A percentile compares a stretch with the other conserved stretches of the same genome.
phyloP scores from a whole-genome alignment of 2,888 invertebrate species.

The Automeris io region DNA sequence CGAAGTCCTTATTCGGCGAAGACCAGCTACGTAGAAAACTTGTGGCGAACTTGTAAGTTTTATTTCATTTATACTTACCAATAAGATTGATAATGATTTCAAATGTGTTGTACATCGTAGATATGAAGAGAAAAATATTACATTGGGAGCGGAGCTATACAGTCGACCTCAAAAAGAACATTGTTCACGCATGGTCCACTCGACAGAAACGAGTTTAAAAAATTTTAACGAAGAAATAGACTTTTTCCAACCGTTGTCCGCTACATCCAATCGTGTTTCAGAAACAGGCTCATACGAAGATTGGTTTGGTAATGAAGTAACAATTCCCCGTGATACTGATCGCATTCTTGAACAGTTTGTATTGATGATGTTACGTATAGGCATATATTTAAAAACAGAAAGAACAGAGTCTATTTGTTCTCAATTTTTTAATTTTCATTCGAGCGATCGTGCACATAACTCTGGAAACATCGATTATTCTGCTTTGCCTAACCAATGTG shows the following conservation, averaged over 20 bases:
- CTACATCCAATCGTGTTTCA: conserved; percentile 30
- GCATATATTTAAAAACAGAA: conserved; percentile 39
- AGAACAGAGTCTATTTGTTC: conserved; percentile 24
- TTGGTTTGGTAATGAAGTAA: conserved; percentile 50
- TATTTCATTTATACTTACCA: conserved; percentile 4
- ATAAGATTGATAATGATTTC: neutral
- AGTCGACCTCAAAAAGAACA: conserved; percentile 14
- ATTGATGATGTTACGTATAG: conserved; percentile 55
- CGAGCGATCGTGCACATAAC: conserved; percentile 14
- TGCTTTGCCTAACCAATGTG: conserved; percentile 16
- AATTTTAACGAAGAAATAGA: conserved; percentile 24
- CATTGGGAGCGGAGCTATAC: conserved; percentile 9
- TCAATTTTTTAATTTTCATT: conserved; percentile 18
- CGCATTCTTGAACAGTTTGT: conserved; percentile 64
- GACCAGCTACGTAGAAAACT: conserved; percentile 55
- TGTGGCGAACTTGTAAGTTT: conserved; percentile 49
- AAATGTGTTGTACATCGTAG: conserved; percentile 19
- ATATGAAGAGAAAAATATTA: conserved; percentile 32
- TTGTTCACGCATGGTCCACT: conserved; percentile 20
- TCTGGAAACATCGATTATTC: conserved; percentile 23
- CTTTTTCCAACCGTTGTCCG: conserved; percentile 22
- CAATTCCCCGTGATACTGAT: conserved; percentile 53
- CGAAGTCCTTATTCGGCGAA: conserved; percentile 62
- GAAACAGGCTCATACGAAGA: conserved; percentile 51
- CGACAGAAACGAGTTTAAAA: conserved; percentile 27